These are phyloP conservation scores for Melitaea athalia DNA, from an alignment of 2,888 invertebrate genomes.

Conservation along the genomic window DNA sequence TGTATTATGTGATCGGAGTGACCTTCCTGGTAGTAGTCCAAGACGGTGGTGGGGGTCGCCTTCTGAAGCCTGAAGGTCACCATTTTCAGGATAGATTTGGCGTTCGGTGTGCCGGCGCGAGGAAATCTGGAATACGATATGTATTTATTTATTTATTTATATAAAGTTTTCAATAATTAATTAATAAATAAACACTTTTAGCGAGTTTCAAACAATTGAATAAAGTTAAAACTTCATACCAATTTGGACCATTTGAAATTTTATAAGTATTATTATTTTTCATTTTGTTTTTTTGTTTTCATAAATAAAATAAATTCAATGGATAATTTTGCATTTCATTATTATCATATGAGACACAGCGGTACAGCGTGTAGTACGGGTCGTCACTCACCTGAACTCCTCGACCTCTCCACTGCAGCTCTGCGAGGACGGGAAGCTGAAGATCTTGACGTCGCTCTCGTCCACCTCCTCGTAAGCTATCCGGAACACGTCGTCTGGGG, in stretches of 20 bases:
- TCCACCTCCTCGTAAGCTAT: conserved; percentile 94
- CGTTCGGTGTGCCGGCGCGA: conserved; percentile 94
- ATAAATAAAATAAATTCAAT: too few relatives aligned
- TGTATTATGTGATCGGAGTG: conserved; percentile 44
- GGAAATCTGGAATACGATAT: conserved; percentile 87
- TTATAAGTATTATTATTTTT: too few relatives aligned
- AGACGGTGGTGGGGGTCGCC: conserved; percentile 61
- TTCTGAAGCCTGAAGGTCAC: conserved; percentile 86
- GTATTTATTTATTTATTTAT: background rate
- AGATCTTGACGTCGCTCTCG: conserved; percentile 94
- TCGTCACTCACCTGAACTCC: conserved; percentile 82
- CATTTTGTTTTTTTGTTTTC: too few relatives aligned
- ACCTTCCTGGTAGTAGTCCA: conserved; percentile 72
- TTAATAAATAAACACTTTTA: too few relatives aligned
- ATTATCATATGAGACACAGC: too few relatives aligned
- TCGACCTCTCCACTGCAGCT: conserved; percentile 90
- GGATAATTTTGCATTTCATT: too few relatives aligned
- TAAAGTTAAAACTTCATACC: too few relatives aligned
- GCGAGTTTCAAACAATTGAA: too few relatives aligned
- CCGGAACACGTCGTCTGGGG: conserved; percentile 87
- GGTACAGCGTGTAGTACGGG: too few relatives aligned
- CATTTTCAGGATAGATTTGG: conserved; percentile 93
- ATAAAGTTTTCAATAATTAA: too few relatives aligned
- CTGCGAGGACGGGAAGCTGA: conserved; percentile 93
- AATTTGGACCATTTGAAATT: too few relatives aligned